Conservation (phyloP, 2,113 vertebrate species). For the Bubo bubo region DNA sequence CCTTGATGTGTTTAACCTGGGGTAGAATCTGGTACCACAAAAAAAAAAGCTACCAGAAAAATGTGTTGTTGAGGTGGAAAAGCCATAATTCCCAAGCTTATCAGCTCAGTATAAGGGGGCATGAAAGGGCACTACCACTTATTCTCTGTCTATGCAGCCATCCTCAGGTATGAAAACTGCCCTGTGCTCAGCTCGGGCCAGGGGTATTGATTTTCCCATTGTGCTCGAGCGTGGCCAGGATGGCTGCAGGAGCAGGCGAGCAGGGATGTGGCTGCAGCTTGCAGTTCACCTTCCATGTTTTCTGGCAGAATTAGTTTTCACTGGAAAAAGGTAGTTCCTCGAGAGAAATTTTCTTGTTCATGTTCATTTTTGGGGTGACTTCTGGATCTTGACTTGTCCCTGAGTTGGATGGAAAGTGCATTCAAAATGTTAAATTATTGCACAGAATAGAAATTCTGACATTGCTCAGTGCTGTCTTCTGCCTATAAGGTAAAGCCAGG, state of each 20-base stretch:
- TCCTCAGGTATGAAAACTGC: too few relatives aligned
- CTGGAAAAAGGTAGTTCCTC: neutral
- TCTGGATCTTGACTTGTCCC: neutral
- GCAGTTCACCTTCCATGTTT: accelerated
- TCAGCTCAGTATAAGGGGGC: neutral
- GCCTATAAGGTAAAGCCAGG: neutral
- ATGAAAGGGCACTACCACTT: accelerated
- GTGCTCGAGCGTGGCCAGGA: accelerated
- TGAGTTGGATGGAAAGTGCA: neutral
- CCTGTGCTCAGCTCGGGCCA: accelerated
- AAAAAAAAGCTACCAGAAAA: neutral
- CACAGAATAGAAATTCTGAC: neutral
- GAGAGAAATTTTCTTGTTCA: neutral
- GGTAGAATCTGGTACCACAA: neutral
- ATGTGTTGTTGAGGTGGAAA: neutral
- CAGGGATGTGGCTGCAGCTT: neutral
- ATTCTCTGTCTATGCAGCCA: neutral
- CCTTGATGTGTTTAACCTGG: neutral
- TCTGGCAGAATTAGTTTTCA: neutral
- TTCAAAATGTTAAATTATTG: neutral
- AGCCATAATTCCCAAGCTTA: neutral
- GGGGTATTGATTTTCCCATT: accelerated
- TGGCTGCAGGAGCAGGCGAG: accelerated
- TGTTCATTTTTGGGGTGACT: neutral
- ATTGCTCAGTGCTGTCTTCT: neutral